These are phyloP conservation scores for Stenurella melanura DNA, from an alignment of 2,888 invertebrate genomes.

Conservation along the genomic window DNA sequence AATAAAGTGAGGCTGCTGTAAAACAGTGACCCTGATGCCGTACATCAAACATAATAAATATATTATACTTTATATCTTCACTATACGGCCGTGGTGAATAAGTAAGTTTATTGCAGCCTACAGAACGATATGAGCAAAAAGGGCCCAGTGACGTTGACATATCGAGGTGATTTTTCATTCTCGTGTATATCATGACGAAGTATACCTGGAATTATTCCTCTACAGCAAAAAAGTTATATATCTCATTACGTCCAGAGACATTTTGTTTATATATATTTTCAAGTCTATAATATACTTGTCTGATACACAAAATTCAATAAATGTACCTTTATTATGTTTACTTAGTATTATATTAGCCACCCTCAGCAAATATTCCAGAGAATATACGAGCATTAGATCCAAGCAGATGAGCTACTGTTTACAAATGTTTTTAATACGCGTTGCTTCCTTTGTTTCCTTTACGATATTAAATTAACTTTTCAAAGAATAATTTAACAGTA, in stretches of 20 bases:
- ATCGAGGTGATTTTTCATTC: slow-evolving; percentile 27
- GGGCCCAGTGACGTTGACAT: slow-evolving; percentile 14
- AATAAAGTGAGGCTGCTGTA: background rate
- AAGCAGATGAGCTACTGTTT: no score
- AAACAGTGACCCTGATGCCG: background rate
- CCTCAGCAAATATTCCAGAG: background rate
- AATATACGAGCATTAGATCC: no score
- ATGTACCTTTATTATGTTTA: background rate
- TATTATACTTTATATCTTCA: slow-evolving; percentile 11
- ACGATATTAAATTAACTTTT: no score
- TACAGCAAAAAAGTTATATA: background rate
- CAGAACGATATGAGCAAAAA: slow-evolving; percentile 15
- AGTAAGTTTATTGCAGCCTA: slow-evolving; percentile 22
- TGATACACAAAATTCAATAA: background rate
- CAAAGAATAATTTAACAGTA: no score
- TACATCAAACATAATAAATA: slow-evolving; percentile 26
- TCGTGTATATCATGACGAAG: background rate
- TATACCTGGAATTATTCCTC: background rate
- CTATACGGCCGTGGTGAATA: slow-evolving; percentile 14
- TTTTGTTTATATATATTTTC: background rate
- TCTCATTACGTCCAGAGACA: background rate
- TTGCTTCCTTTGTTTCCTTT: background rate
- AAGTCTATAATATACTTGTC: background rate
- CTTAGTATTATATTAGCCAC: background rate
- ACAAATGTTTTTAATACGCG: background rate